Evolutionary conservation across 2,797 vertebrate genomes (phyloP).

Genomic region (Crocodylus rhombifer): DNA sequence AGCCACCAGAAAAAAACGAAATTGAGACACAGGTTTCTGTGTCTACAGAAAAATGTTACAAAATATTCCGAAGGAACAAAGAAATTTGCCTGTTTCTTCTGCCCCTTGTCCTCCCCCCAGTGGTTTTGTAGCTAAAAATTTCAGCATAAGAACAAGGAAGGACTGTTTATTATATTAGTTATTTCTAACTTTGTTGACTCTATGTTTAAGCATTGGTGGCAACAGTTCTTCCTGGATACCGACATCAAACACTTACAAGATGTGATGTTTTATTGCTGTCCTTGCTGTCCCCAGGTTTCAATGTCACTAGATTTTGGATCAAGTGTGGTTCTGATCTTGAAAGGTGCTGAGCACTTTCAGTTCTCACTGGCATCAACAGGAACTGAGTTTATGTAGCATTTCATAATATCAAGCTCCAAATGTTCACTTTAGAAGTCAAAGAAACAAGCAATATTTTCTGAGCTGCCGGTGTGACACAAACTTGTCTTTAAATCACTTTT

Average conservation of each 20-base stretch:
- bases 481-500: neutral
- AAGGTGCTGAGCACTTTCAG: slow-evolving; percentile 15
- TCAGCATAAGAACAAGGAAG: neutral
- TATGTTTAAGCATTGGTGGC: slow-evolving; percentile 4
- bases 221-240: slow-evolving; percentile 40
- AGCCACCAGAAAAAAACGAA: neutral
- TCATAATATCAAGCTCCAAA: neutral
- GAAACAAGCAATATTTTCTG: slow-evolving; percentile 1
- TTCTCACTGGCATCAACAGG: neutral
- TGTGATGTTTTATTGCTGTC: neutral
- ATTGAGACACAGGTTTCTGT: neutral
- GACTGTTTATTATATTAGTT: slow-evolving; percentile 1
- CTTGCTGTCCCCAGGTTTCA: slow-evolving; percentile 18
- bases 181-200: slow-evolving; percentile 36
- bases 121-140: neutral
- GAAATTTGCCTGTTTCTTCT: neutral
- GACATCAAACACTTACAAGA: slow-evolving; percentile 5
- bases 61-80: neutral
- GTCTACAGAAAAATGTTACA: neutral
- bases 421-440: neutral
- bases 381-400: slow-evolving; percentile 4
- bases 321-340: slow-evolving; percentile 22
- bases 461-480: neutral
- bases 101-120: neutral
- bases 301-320: slow-evolving; percentile 11